phyloP scores from a whole-genome alignment of 2,113 vertebrate species.

The Theristicus caerulescens region DNA sequence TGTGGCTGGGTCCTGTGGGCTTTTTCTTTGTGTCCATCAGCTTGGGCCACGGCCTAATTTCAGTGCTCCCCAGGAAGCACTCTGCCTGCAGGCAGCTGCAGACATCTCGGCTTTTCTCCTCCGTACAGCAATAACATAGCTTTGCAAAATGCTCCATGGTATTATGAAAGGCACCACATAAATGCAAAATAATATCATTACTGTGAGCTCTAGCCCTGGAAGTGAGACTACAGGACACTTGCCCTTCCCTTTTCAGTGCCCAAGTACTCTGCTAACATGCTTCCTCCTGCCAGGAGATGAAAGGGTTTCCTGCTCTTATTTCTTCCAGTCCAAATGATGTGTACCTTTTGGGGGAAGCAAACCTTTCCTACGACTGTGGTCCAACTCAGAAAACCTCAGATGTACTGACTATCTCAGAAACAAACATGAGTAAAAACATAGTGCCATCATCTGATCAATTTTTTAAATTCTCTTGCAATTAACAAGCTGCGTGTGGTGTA shows the following conservation, averaged over 20 bases:
- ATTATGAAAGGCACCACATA: background rate
- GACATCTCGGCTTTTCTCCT: background rate
- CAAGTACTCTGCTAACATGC: background rate
- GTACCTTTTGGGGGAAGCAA: background rate
- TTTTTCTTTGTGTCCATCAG: background rate
- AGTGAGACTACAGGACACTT: background rate
- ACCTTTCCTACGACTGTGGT: no score
- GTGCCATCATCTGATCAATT: background rate
- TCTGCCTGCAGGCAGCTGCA: background rate
- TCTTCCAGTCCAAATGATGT: background rate
- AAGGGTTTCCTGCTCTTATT: background rate
- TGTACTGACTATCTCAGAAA: background rate
- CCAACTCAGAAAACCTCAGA: background rate
- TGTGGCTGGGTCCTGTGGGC: background rate
- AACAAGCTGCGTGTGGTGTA: background rate
- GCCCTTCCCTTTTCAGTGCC: background rate
- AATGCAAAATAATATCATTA: background rate
- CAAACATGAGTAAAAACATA: background rate
- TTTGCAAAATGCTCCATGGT: background rate
- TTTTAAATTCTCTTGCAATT: background rate
- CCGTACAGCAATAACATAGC: no score
- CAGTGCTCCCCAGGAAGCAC: rapidly evolving
- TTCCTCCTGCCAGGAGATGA: background rate
- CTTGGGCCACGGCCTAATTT: background rate
- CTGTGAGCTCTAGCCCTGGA: background rate